Percentiles rank a stretch among this genome's conserved stretches.
Evolutionary conservation across 2,797 vertebrate genomes (phyloP).

Genomic region (Chloroceryle amazona): DNA sequence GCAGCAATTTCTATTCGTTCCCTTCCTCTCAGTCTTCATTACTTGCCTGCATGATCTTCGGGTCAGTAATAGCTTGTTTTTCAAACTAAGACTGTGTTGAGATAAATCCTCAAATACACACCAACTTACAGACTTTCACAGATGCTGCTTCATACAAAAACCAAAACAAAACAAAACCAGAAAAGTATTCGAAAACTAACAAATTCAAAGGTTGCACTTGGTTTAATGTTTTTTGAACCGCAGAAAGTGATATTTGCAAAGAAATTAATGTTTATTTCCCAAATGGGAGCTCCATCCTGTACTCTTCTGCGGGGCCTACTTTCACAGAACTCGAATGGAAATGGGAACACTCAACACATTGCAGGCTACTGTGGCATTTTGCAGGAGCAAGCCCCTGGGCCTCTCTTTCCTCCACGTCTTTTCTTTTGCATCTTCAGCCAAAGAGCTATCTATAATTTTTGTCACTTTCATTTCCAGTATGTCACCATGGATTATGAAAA

Average conservation of each 20-base stretch:
- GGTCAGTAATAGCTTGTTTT: not conserved
- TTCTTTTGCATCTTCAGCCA: conserved; percentile 1
- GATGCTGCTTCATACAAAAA: not conserved
- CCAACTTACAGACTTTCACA: not conserved
- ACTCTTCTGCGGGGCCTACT: not conserved
- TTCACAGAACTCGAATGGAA: not conserved
- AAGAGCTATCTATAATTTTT: conserved; percentile 30
- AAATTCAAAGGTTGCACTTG: not conserved
- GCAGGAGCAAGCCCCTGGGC: not conserved
- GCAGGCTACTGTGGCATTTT: not conserved
- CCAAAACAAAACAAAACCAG: not conserved
- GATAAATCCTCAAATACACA: not conserved
- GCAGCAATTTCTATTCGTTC: not conserved
- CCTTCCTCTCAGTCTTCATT: not conserved
- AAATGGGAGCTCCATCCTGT: not conserved
- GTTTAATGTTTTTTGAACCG: not conserved
- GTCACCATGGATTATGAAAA: conserved; percentile 55
- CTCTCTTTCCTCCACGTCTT: not conserved
- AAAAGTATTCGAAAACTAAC: not conserved
- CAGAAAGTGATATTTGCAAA: not conserved
- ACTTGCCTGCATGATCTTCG: not conserved
- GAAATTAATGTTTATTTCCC: not conserved
- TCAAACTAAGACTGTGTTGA: not conserved
- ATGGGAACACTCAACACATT: accelerated
- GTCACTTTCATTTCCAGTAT: conserved; percentile 42